Percentiles rank a stretch among this genome's conserved stretches.
Evolutionary conservation across 2,797 vertebrate species (phyloP).

Genomic region (Diplodus sargus): DNA sequence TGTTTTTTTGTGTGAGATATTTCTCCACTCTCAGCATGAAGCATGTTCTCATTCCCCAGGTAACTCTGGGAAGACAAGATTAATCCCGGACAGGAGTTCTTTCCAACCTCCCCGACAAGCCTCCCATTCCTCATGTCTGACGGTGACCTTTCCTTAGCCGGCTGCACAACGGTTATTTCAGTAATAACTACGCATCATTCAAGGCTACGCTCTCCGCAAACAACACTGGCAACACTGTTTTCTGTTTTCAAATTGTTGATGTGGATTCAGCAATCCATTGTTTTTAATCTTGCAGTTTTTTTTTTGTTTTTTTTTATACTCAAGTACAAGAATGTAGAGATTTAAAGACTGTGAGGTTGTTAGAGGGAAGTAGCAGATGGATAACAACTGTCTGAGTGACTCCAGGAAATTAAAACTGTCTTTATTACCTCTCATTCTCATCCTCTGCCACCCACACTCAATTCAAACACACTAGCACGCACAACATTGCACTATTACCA

Average conservation of each 20-base stretch:
- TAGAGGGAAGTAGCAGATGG: slow-evolving; percentile 66
- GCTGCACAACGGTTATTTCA: slow-evolving; percentile 55
- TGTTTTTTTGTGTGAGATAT: neutral
- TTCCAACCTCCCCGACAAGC: slow-evolving; percentile 16
- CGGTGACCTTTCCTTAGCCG: slow-evolving; percentile 61
- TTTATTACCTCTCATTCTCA: slow-evolving; percentile 67
- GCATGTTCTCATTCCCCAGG: slow-evolving; percentile 54
- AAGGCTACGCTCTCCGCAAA: slow-evolving; percentile 34
- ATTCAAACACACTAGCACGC: slow-evolving; percentile 15
- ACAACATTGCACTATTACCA: slow-evolving; percentile 42
- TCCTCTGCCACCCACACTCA: slow-evolving; percentile 14
- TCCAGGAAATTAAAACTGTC: slow-evolving; percentile 76
- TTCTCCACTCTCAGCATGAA: slow-evolving; percentile 36
- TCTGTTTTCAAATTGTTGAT: slow-evolving; percentile 25
- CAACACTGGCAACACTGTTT: slow-evolving; percentile 11
- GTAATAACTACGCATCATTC: slow-evolving; percentile 57
- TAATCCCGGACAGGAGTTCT: slow-evolving; percentile 49
- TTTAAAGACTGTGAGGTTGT: slow-evolving; percentile 59
- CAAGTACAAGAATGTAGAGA: slow-evolving; percentile 52
- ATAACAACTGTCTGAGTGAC: slow-evolving; percentile 70
- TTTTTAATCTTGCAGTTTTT: slow-evolving; percentile 11
- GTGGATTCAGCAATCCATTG: slow-evolving; percentile 35
- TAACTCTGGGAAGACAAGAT: slow-evolving; percentile 50
- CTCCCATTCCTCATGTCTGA: slow-evolving; percentile 48
- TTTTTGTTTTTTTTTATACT: slow-evolving; percentile 22